Evolutionary conservation across 2,113 vertebrate genomes (phyloP).

Genomic region (Azemiops feae): DNA sequence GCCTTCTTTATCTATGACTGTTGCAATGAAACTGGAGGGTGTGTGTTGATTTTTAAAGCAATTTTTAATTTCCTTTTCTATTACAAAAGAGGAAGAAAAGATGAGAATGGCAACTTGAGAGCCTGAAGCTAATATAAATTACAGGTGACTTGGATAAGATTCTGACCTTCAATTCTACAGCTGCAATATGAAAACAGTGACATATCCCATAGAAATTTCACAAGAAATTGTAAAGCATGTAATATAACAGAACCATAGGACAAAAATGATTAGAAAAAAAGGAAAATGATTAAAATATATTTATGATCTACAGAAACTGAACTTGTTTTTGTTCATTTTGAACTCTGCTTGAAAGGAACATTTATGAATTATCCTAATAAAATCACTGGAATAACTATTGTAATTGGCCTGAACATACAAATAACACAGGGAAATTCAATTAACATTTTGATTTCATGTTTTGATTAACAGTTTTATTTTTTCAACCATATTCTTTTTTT

Average conservation of each 20-base stretch:
- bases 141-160: background rate
- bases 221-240: background rate
- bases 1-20: too few relatives aligned
- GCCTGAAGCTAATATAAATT: too few relatives aligned
- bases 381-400: background rate
- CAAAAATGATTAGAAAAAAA: background rate
- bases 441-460: slow-evolving; percentile 45
- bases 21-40: too few relatives aligned
- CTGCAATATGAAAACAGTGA: background rate
- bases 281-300: background rate
- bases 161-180: background rate
- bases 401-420: background rate
- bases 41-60: too few relatives aligned
- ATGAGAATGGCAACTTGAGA: too few relatives aligned
- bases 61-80: too few relatives aligned
- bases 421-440: slow-evolving; percentile 39
- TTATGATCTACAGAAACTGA: background rate
- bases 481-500: slow-evolving; percentile 25
- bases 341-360: background rate
- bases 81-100: too few relatives aligned
- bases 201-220: background rate
- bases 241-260: background rate
- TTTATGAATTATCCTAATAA: background rate
- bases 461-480: slow-evolving; percentile 61
- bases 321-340: background rate